Base-by-base conservation (phyloP, 2,888 invertebrate species). In the Lasiommata megera region DNA sequence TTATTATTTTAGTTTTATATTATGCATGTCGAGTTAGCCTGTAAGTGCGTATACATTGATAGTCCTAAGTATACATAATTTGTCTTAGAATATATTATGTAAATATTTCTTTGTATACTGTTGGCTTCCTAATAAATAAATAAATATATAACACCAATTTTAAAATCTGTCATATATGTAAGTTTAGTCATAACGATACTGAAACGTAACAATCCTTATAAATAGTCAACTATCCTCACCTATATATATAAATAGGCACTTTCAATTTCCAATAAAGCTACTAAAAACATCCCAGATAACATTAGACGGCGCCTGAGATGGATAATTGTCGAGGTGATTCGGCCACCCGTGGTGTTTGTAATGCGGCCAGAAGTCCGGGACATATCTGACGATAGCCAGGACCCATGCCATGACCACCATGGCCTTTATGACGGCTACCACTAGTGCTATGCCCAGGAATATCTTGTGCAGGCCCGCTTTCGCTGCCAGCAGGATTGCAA, bases 381-480 rank as follows among this genome's bases (percentile, higher is more conserved):
- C 74, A 44, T 84, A 76, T 70, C 78, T 83, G 63, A 76, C 79
- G 54, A 85, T 77, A 36, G 80, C 77, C 14, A 87, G 60, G 0
- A 76, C 72, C 88, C 87, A 88, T 0, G 85, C 84, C 77, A 89
- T 74, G 1, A 84, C 63, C 1, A 87, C 71, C 64, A 88, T 71
- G 7, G 79, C 67, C 64, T 87, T 88, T 56, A 89, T 68, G 31
- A 70, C 70, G 6, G 77, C 78, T 40, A 87, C 60, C 6, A 82
- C 72, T 5, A 82, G 56, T 0, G 73, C 82, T 61, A 88, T 84
- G 55, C 77, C 87, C 63, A 87, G 60, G 55, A 80, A 65, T 54
- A 88, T 76, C 75, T 88, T 89, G 74, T 72, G 74, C 18, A 89
- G 75, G 36, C 88, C 89, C 59, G 83, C 74, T 77, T 85, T 86